These are phyloP conservation scores for Watsonalla binaria DNA, from an alignment of 2,888 invertebrate species.

Conservation along the genomic window DNA sequence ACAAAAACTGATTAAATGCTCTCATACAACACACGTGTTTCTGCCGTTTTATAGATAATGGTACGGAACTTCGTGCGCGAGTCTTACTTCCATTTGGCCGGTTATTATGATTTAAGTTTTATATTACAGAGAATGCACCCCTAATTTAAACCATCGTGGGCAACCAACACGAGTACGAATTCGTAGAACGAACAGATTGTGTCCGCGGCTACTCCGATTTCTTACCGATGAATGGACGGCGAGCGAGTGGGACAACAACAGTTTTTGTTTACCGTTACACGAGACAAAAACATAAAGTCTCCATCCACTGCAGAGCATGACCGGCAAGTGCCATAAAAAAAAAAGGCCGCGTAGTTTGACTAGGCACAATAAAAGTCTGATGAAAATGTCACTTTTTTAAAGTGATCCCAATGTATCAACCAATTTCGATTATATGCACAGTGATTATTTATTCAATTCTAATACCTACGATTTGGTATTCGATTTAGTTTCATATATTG, in stretches of 20 bases:
- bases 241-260: slow-evolving; percentile 19
- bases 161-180: slow-evolving; percentile 30
- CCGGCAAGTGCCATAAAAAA: background rate
- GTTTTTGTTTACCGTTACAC: slow-evolving; percentile 23
- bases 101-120: background rate
- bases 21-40: too few species aligned
- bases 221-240: slow-evolving; percentile 23
- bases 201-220: slow-evolving; percentile 16
- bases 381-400: too few species aligned
- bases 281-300: slow-evolving; percentile 23
- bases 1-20: too few species aligned
- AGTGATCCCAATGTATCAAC: too few species aligned
- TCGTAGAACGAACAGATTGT: slow-evolving; percentile 36
- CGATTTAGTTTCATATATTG: too few species aligned
- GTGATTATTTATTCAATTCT: too few species aligned
- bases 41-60: background rate
- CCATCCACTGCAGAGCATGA: background rate
- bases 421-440: too few species aligned
- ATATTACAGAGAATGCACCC: background rate
- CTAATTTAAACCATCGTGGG: slow-evolving; percentile 7
- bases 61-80: too few species aligned
- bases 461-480: too few species aligned
- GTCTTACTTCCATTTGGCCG: too few species aligned
- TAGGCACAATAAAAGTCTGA: too few species aligned
- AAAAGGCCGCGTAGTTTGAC: too few species aligned